Evolutionary conservation across 2,888 invertebrate genomes (phyloP).

Genomic region (Cordilura impudica): DNA sequence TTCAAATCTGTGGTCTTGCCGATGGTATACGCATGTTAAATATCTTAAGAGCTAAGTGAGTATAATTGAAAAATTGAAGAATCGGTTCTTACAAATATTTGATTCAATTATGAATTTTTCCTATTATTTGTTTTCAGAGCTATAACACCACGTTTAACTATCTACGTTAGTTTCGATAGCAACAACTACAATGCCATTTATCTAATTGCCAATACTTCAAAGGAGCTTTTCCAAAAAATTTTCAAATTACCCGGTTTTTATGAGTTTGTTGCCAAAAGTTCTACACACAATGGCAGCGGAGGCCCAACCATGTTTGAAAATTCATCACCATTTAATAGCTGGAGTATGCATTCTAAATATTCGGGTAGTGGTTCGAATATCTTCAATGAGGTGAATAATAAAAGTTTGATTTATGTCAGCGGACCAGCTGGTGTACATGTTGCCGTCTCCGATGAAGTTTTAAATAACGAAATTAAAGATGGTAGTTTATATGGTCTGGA

Average conservation of each 20-base stretch:
- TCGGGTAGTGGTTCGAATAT: slow-evolving; percentile 78
- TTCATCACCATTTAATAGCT: slow-evolving; percentile 68
- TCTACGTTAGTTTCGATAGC: slow-evolving; percentile 88
- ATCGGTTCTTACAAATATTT: background rate
- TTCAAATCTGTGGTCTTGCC: slow-evolving; percentile 95
- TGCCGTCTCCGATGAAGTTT: slow-evolving; percentile 89
- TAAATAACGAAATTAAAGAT: slow-evolving; percentile 88
- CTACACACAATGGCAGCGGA: slow-evolving; percentile 63
- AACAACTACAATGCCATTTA: slow-evolving; percentile 89
- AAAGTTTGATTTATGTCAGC: slow-evolving; percentile 84
- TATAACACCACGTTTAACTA: slow-evolving; percentile 87
- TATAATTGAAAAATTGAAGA: slow-evolving; percentile 11
- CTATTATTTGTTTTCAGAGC: slow-evolving; percentile 77
- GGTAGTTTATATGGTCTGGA: slow-evolving; percentile 85
- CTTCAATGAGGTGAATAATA: slow-evolving; percentile 79
- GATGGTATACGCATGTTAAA: slow-evolving; percentile 96
- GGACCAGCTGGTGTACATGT: slow-evolving; percentile 92
- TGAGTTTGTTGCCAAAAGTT: slow-evolving; percentile 74
- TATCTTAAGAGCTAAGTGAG: slow-evolving; percentile 90
- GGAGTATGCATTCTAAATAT: slow-evolving; percentile 77
- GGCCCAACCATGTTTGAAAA: slow-evolving; percentile 64
- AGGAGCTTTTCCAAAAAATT: slow-evolving; percentile 84
- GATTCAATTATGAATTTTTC: background rate
- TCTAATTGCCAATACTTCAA: slow-evolving; percentile 83
- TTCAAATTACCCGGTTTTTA: slow-evolving; percentile 80